phyloP scores from a whole-genome alignment of 2,113 vertebrate genomes.

The Todiramphus chloris region DNA sequence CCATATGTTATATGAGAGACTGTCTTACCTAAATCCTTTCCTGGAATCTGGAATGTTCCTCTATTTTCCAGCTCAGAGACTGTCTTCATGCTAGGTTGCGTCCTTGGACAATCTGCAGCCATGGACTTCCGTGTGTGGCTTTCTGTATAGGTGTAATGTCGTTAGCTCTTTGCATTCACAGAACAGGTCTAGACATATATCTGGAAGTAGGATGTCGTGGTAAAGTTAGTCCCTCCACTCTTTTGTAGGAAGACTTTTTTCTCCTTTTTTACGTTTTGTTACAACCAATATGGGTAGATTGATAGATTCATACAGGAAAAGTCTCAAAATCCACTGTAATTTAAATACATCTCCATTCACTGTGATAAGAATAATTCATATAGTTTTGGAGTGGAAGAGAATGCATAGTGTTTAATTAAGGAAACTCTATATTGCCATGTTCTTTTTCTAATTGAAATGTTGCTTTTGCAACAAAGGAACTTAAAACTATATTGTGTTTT shows the following conservation, averaged over 20 bases:
- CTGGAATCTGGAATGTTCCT: not conserved
- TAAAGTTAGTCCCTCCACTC: not conserved
- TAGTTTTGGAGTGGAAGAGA: not conserved
- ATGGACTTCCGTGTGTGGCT: not conserved
- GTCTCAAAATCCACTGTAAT: not conserved
- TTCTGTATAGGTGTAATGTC: accelerated
- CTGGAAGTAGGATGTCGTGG: not conserved
- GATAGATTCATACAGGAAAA: not conserved
- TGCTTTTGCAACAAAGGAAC: not conserved
- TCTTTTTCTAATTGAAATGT: not conserved
- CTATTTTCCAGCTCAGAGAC: accelerated
- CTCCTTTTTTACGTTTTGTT: not conserved
- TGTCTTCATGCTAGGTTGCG: not conserved
- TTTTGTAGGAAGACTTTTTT: not conserved
- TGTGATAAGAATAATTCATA: not conserved
- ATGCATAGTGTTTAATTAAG: not conserved
- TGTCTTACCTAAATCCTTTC: not conserved
- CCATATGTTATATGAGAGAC: not conserved
- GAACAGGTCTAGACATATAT: not conserved
- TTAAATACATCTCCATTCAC: not conserved
- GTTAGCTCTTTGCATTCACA: not conserved
- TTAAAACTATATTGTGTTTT: not conserved
- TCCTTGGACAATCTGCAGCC: not conserved
- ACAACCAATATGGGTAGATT: too few species aligned
- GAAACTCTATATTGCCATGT: not conserved